phyloP scores from a whole-genome alignment of 64 coral and sea anemone genomes.

The Acropora tenuis region DNA sequence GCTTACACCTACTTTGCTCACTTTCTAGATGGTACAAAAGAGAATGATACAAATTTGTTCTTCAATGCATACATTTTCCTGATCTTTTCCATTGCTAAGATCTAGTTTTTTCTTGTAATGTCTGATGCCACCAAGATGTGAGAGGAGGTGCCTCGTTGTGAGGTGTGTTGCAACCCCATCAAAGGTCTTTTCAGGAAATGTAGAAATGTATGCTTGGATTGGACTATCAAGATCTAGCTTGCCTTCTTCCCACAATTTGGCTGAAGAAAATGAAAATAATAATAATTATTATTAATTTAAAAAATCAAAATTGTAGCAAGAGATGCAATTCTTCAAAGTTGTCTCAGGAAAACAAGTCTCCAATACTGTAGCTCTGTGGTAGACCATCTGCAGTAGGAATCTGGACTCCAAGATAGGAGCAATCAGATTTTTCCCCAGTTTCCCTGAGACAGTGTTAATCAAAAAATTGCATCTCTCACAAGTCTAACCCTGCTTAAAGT shows the following conservation, averaged over 20 bases:
- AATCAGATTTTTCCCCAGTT: too few species aligned
- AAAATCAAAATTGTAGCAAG: neutral
- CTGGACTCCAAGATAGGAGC: too few species aligned
- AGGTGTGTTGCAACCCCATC: conserved; percentile 64
- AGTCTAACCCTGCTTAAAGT: too few species aligned
- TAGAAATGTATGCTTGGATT: conserved; percentile 87
- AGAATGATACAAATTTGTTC: neutral
- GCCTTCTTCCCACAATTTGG: conserved; percentile 80
- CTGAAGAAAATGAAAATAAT: conserved; percentile 24
- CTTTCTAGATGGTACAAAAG: neutral
- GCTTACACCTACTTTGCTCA: neutral
- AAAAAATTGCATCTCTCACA: too few species aligned
- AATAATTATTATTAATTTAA: neutral
- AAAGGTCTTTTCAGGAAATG: conserved; percentile 81
- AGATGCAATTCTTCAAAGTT: neutral
- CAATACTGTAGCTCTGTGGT: too few species aligned
- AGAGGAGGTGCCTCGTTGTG: conserved; percentile 90
- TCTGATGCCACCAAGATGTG: conserved; percentile 91
- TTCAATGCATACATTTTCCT: neutral
- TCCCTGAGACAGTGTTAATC: too few species aligned
- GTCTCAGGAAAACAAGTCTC: too few species aligned
- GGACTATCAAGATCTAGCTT: conserved; percentile 89
- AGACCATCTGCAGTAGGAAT: too few species aligned
- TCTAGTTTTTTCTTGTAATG: conserved; percentile 56
- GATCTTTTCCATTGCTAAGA: conserved; percentile 22